Evolutionary conservation across 2,113 vertebrate species (phyloP).

Genomic region (Oreotragus oreotragus): DNA sequence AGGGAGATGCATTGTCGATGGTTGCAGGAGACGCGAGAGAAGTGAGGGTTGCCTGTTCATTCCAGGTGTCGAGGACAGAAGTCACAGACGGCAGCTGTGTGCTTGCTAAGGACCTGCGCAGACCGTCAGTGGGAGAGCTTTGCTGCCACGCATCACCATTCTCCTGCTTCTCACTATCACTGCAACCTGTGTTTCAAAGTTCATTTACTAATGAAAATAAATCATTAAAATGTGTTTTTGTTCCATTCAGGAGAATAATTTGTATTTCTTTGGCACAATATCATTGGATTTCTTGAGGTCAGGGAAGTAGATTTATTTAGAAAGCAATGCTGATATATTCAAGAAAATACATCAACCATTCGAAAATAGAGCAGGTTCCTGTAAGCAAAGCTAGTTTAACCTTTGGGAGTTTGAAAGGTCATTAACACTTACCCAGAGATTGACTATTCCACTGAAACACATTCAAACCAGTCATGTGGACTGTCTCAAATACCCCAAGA

Average conservation of each 20-base stretch:
- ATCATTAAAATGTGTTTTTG: not conserved
- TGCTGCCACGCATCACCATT: accelerated
- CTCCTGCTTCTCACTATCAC: not conserved
- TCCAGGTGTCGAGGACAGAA: not conserved
- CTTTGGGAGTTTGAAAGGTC: not conserved
- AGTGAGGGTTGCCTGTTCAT: not conserved
- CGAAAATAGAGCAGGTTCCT: slow-evolving; percentile 11
- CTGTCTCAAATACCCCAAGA: slow-evolving; percentile 45
- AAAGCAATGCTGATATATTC: slow-evolving; percentile 23
- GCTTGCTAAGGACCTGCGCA: not conserved
- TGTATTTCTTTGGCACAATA: not conserved
- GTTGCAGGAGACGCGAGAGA: not conserved
- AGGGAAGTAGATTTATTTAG: not conserved
- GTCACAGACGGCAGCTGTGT: not conserved
- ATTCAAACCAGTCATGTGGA: slow-evolving; percentile 41
- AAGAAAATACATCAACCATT: slow-evolving; percentile 25
- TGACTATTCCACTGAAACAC: slow-evolving; percentile 32
- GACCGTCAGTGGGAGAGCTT: not conserved
- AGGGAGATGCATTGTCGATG: not conserved
- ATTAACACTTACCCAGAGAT: slow-evolving; percentile 45
- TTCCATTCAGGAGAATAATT: not conserved
- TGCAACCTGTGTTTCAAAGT: not conserved
- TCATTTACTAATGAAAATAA: slow-evolving; percentile 42
- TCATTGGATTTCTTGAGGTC: not conserved
- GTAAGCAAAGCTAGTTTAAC: slow-evolving; percentile 25